Conservation (phyloP, 2,888 invertebrate species). For the Brassicogethes aeneus region DNA sequence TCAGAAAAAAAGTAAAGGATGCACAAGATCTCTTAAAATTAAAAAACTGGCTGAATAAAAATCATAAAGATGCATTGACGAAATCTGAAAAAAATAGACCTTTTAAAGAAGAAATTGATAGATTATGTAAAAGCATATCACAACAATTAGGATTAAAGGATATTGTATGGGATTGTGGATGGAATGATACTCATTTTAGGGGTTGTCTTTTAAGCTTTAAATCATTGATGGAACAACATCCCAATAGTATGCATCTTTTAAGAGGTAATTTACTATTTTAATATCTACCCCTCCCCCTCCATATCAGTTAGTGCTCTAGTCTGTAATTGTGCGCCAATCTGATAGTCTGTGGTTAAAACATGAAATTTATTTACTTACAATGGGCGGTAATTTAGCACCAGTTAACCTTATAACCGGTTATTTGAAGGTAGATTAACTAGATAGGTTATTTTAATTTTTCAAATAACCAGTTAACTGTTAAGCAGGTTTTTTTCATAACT, state of each 20-base stretch:
- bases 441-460: too few species aligned
- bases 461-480: too few species aligned
- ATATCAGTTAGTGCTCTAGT: too few species aligned
- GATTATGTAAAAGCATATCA: constrained; percentile 52
- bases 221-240: constrained; percentile 66
- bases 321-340: neutral
- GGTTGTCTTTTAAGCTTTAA: constrained; percentile 83
- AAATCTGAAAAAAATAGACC: constrained; percentile 58
- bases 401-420: too few species aligned
- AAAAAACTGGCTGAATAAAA: constrained; percentile 63
- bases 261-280: constrained; percentile 42
- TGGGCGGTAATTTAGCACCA: too few species aligned
- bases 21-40: constrained; percentile 34
- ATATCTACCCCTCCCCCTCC: too few species aligned
- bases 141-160: constrained; percentile 48
- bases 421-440: too few species aligned
- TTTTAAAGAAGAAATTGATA: constrained; percentile 64
- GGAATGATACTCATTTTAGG: constrained; percentile 82
- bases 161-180: constrained; percentile 73
- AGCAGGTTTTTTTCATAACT: too few species aligned
- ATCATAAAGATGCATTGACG: constrained; percentile 57
- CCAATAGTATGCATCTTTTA: constrained; percentile 57
- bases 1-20: constrained; percentile 42
- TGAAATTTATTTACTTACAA: too few species aligned
- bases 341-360: constrained; percentile 1